These are phyloP conservation scores for Psilopogon haemacephalus DNA, from an alignment of 2,113 vertebrate genomes.

Conservation along the genomic window DNA sequence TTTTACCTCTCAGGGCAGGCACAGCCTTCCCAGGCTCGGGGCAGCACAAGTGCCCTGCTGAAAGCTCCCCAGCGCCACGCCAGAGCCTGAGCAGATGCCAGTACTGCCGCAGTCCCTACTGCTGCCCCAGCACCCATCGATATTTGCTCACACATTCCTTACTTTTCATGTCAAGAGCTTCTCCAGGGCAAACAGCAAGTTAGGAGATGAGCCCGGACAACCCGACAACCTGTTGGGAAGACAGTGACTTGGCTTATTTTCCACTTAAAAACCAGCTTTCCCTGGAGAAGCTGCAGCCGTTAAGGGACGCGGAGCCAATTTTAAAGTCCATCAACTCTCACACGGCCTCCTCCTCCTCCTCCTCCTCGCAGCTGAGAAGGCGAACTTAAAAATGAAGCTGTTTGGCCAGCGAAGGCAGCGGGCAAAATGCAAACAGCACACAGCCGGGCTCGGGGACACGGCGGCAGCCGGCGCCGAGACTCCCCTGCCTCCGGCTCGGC, in stretches of 20 bases:
- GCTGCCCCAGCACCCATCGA: background rate
- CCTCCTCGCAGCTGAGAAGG: background rate
- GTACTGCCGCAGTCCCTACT: background rate
- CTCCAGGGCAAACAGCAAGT: conserved; percentile 9
- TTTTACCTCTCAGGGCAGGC: background rate
- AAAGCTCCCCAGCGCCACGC: background rate
- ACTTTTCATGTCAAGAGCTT: conserved; percentile 15
- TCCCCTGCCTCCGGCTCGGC: background rate
- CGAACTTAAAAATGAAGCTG: background rate
- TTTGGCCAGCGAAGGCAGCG: background rate
- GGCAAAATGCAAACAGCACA: background rate
- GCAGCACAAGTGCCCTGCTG: background rate
- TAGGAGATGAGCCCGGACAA: background rate
- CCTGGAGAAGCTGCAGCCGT: background rate
- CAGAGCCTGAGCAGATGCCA: background rate
- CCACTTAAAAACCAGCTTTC: background rate
- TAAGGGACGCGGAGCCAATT: background rate
- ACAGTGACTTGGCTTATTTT: conserved; percentile 22
- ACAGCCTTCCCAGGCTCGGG: background rate
- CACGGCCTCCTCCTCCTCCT: background rate
- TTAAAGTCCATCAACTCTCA: background rate
- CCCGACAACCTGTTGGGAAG: conserved; percentile 16
- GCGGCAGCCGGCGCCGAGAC: accelerated
- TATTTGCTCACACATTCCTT: conserved; percentile 22
- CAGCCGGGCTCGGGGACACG: background rate